These are phyloP conservation scores for Heliconius aoede DNA, from an alignment of 2,888 invertebrate genomes.

Conservation along the genomic window DNA sequence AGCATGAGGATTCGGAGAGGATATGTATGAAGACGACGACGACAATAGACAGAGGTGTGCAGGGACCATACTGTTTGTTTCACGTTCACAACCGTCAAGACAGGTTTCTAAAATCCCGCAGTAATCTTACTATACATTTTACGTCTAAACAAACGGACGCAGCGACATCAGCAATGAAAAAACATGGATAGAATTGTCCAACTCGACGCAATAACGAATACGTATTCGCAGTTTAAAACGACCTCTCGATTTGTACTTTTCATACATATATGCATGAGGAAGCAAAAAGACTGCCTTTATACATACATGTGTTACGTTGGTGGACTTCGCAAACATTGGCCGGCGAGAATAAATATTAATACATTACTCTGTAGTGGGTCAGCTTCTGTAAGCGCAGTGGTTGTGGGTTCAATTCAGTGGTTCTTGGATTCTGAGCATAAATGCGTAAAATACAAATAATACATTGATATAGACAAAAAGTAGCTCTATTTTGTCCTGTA, in stretches of 20 bases:
- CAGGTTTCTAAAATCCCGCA: neutral
- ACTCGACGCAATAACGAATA: constrained; percentile 51
- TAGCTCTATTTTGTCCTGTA: too few species aligned
- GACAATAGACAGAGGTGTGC: neutral
- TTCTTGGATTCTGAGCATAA: too few species aligned
- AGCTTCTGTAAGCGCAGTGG: neutral
- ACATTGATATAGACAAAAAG: too few species aligned
- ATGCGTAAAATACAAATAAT: too few species aligned
- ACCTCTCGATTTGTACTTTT: constrained; percentile 56
- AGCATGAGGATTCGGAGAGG: too few species aligned
- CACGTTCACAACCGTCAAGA: too few species aligned
- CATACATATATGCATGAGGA: constrained; percentile 60
- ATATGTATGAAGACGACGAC: neutral
- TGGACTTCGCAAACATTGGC: constrained; percentile 34
- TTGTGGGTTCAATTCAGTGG: neutral
- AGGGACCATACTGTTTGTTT: neutral
- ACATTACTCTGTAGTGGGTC: neutral
- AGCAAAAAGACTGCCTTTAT: constrained; percentile 38
- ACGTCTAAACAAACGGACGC: constrained; percentile 2
- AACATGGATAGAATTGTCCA: constrained; percentile 43
- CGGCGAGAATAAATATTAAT: constrained; percentile 31
- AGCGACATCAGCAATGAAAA: constrained; percentile 33
- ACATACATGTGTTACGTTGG: constrained; percentile 41
- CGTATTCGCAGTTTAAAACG: constrained; percentile 50
- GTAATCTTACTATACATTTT: neutral